phyloP scores from a whole-genome alignment of 92 coral and sea anemone species.

The Umimayanthus chanpuru region DNA sequence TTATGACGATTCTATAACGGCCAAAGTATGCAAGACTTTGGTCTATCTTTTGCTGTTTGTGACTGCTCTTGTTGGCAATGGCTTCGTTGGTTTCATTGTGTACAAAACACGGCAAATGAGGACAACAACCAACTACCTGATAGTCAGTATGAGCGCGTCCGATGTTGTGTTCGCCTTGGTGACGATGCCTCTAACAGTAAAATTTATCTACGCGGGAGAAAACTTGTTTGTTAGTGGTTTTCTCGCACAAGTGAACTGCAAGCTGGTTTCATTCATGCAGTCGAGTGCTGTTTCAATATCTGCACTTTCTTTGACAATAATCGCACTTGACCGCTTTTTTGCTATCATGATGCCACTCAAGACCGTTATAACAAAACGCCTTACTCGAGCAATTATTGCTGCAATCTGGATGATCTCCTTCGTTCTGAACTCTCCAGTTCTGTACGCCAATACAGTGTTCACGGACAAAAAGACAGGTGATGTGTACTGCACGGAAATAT shows the following conservation, averaged over 20 bases:
- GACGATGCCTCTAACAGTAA: conserved; percentile 13
- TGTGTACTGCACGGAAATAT: conserved; percentile 18
- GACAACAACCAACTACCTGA: conserved; percentile 26
- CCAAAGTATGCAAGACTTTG: conserved; percentile 29
- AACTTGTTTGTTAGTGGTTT: conserved; percentile 18
- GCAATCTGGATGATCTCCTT: conserved; percentile 15
- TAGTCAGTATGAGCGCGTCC: conserved; percentile 11
- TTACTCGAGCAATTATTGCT: conserved; percentile 11
- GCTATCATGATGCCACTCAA: conserved; percentile 32
- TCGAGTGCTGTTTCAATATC: conserved; percentile 28
- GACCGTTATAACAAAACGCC: conserved; percentile 21
- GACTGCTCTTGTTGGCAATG: conserved; percentile 19
- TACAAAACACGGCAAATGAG: conserved; percentile 32
- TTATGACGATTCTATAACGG: conserved; percentile 14
- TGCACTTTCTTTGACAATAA: conserved; percentile 12
- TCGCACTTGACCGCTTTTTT: conserved; percentile 36
- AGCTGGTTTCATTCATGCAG: conserved; percentile 25
- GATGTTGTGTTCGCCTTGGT: conserved; percentile 25
- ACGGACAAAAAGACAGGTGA: background rate
- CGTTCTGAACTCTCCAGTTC: conserved; percentile 31
- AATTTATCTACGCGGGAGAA: conserved; percentile 27
- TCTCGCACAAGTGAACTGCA: conserved; percentile 34
- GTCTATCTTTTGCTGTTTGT: conserved; percentile 18
- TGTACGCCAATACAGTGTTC: conserved; percentile 20
- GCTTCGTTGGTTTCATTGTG: conserved; percentile 21